Evolutionary conservation across 2,113 vertebrate genomes (phyloP).

Genomic region (Sphyrna mokarran): DNA sequence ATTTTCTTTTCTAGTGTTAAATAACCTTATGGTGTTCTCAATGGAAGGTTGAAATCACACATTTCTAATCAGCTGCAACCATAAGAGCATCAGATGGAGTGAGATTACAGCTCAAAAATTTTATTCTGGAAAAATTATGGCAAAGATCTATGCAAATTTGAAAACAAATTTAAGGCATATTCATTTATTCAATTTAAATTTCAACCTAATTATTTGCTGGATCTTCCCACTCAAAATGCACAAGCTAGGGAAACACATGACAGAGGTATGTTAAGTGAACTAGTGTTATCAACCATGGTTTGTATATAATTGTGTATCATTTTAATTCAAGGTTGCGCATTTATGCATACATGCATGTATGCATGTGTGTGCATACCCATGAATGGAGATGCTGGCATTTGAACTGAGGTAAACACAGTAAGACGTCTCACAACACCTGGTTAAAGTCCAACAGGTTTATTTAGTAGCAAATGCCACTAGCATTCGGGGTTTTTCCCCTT

Average conservation of each 20-base stretch:
- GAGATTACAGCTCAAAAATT: background rate
- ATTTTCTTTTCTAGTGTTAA: background rate
- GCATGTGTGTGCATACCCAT: background rate
- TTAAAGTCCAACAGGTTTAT: no score
- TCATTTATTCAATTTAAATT: background rate
- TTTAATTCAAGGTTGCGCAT: background rate
- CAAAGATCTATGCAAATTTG: background rate
- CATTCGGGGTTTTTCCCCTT: no score
- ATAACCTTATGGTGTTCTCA: background rate
- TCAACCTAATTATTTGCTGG: background rate
- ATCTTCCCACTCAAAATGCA: background rate
- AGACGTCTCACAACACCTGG: no score
- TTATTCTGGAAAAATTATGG: background rate
- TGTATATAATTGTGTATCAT: background rate
- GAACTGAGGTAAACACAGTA: no score
- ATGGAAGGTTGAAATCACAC: background rate
- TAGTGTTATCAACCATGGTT: background rate
- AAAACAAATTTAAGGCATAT: background rate
- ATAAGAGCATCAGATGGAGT: background rate
- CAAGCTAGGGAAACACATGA: background rate
- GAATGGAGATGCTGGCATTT: no score
- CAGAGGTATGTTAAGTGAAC: background rate
- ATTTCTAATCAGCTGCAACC: constrained; percentile 1
- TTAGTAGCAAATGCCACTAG: no score
- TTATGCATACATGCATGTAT: background rate